These are phyloP conservation scores for Melozone crissalis DNA, from an alignment of 2,113 vertebrate species.

Conservation along the genomic window DNA sequence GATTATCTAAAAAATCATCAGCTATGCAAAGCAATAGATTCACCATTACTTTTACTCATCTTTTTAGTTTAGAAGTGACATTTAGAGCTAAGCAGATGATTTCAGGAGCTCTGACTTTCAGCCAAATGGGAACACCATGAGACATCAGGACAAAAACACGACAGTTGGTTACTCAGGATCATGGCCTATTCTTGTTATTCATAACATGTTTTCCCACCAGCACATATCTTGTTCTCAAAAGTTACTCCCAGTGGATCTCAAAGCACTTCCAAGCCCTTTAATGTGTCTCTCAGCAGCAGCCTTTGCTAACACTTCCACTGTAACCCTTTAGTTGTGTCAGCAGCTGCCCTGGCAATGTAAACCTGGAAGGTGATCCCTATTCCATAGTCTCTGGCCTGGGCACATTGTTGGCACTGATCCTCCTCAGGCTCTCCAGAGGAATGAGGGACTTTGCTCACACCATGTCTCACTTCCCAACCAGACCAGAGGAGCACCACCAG, in stretches of 20 bases:
- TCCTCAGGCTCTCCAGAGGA: fast-evolving
- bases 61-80: neutral
- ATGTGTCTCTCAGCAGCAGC: neutral
- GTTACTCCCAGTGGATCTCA: neutral
- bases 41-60: neutral
- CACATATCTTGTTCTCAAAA: neutral
- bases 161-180: neutral
- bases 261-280: neutral
- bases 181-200: neutral
- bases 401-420: neutral
- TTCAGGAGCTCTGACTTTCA: neutral
- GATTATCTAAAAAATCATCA: neutral
- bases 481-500: neutral
- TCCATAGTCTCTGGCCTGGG: neutral
- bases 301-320: neutral
- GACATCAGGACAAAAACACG: neutral
- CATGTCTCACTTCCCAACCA: fast-evolving
- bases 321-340: neutral
- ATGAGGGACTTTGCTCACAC: neutral
- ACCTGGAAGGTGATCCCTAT: neutral
- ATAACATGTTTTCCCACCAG: neutral
- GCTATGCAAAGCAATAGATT: neutral
- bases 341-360: neutral
- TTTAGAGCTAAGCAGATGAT: neutral
- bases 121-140: neutral